phyloP scores from a whole-genome alignment of 2,113 vertebrate genomes.

The Mesembrinibis cayennensis region DNA sequence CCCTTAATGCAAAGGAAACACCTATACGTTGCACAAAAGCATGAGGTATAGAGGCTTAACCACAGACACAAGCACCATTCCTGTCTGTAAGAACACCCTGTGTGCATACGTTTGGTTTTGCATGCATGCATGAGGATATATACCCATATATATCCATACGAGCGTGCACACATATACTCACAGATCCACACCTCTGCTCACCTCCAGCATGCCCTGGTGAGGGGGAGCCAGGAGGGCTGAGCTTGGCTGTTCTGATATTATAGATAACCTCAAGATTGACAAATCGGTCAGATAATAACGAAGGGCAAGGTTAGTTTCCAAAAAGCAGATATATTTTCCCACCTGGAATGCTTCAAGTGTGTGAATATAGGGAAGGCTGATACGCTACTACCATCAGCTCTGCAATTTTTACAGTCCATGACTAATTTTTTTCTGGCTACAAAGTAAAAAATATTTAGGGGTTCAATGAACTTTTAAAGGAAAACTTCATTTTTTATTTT shows the following conservation, averaged over 20 bases:
- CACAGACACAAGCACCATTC: neutral
- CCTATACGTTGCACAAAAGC: neutral
- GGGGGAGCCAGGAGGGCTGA: neutral
- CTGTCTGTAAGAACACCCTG: neutral
- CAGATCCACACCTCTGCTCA: too few relatives aligned
- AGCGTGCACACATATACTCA: neutral
- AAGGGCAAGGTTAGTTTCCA: neutral
- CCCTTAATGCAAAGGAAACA: neutral
- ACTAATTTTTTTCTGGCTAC: neutral
- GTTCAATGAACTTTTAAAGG: neutral
- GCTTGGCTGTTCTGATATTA: neutral
- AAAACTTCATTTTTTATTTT: neutral
- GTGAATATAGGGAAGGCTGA: neutral
- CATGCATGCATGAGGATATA: neutral
- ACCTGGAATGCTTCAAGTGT: neutral
- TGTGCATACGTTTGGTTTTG: neutral
- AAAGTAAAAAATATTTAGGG: neutral
- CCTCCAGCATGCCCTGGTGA: too few relatives aligned
- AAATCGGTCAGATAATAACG: neutral
- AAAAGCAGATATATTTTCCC: neutral
- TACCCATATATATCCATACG: rapidly evolving
- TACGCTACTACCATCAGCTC: neutral
- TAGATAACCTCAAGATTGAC: neutral
- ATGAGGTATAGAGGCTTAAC: neutral
- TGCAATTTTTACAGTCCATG: neutral